Evolutionary conservation across 2,888 invertebrate species (phyloP).

Genomic region (Amblyteles armatorius): DNA sequence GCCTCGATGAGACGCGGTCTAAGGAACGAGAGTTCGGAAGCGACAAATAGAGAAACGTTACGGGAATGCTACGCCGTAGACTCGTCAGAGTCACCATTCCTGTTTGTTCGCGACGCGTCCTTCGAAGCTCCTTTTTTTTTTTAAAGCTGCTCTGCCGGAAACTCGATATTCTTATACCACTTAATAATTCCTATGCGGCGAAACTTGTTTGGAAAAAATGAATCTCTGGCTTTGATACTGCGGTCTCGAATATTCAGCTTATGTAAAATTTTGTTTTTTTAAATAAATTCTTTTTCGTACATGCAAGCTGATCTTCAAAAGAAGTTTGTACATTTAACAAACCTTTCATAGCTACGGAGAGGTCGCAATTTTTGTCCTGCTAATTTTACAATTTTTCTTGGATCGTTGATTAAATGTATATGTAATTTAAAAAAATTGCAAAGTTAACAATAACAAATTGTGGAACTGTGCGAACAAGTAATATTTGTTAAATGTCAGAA

Average conservation of each 20-base stretch:
- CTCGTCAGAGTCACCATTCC: constrained; percentile 23
- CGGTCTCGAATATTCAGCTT: background rate
- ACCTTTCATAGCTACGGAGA: too few species aligned
- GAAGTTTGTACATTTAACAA: too few species aligned
- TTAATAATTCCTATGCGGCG: background rate
- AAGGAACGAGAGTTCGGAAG: constrained; percentile 12
- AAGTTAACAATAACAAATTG: too few species aligned
- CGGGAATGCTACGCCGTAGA: constrained; percentile 20
- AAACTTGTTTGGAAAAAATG: background rate
- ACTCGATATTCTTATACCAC: background rate
- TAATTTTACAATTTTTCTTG: too few species aligned
- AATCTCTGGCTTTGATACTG: background rate
- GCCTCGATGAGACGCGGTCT: constrained; percentile 53
- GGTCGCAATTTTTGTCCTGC: too few species aligned
- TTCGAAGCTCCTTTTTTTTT: constrained; percentile 15
- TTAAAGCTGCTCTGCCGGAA: constrained; percentile 1
- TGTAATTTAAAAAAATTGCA: too few species aligned
- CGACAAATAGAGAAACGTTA: constrained; percentile 34
- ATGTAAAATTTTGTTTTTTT: background rate
- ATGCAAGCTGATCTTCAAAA: background rate
- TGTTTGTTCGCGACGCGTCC: constrained; percentile 6
- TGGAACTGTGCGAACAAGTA: too few species aligned
- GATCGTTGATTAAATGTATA: too few species aligned
- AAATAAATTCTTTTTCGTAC: background rate
- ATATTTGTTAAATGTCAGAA: too few species aligned